These are phyloP conservation scores for Rhamphomyia laevipes DNA, from an alignment of 2,888 invertebrate genomes.

Conservation along the genomic window DNA sequence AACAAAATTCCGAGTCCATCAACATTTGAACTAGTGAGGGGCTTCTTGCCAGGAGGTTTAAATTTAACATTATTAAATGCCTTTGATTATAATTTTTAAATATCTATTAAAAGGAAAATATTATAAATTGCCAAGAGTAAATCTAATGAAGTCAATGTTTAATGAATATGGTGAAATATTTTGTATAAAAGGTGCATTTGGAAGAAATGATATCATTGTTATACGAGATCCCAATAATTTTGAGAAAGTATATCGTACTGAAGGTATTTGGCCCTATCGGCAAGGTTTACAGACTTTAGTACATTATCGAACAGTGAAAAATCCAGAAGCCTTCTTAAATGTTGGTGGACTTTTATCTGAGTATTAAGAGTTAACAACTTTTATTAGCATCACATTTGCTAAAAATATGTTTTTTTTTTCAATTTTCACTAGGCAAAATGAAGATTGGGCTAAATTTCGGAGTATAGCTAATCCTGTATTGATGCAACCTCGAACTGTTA, in stretches of 20 bases:
- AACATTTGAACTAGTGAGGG: constrained; percentile 12
- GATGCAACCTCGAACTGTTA: constrained; percentile 45
- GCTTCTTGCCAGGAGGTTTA: constrained; percentile 22
- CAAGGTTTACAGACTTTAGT: constrained; percentile 30
- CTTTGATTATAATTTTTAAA: no score
- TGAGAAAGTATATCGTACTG: constrained; percentile 37
- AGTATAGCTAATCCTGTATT: constrained; percentile 52
- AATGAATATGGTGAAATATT: constrained; percentile 34
- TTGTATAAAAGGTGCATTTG: constrained; percentile 32
- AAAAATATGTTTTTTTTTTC: background rate
- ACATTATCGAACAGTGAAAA: constrained; percentile 28
- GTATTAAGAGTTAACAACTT: constrained; percentile 15
- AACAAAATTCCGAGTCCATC: constrained; percentile 21
- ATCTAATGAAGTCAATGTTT: no score
- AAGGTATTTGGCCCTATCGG: constrained; percentile 38
- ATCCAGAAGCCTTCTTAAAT: no score
- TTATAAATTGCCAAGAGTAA: no score
- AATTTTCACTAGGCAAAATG: constrained; percentile 41
- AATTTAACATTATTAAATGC: no score
- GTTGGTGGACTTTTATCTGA: constrained; percentile 22
- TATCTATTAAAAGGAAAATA: constrained; percentile 17
- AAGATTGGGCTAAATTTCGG: constrained; percentile 51
- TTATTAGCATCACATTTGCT: no score
- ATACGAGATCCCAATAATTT: constrained; percentile 41
- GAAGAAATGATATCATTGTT: constrained; percentile 29